These are phyloP conservation scores for Stenodera caucasica DNA, from an alignment of 2,888 invertebrate species.

Conservation along the genomic window DNA sequence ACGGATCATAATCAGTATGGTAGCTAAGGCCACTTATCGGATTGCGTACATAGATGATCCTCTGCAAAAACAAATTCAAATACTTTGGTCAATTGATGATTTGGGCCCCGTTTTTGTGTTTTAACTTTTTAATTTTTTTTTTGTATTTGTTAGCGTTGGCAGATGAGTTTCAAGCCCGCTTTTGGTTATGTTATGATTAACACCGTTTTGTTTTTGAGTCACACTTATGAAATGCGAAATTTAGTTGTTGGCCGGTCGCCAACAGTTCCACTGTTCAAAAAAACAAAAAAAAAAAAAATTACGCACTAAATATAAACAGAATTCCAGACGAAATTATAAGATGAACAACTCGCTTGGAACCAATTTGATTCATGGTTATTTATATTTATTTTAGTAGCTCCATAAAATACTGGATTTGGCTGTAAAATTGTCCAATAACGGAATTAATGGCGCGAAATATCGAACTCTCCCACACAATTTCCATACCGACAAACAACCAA, in stretches of 20 bases:
- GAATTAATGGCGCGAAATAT: too few species aligned
- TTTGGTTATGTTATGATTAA: conserved; percentile 14
- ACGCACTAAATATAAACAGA: conserved; percentile 6
- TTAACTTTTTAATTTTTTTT: background rate
- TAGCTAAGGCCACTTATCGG: conserved; percentile 37
- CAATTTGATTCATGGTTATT: background rate
- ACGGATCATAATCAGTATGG: conserved; percentile 23
- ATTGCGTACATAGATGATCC: conserved; percentile 48
- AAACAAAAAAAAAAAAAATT: background rate
- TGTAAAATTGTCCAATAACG: too few species aligned
- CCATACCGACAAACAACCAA: too few species aligned
- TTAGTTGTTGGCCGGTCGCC: background rate
- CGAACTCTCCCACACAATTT: too few species aligned
- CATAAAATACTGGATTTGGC: too few species aligned
- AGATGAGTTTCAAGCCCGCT: conserved; percentile 12
- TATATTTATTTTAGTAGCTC: too few species aligned
- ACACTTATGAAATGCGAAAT: conserved; percentile 8
- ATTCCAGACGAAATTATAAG: background rate
- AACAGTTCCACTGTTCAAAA: background rate
- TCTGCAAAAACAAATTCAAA: conserved; percentile 44
- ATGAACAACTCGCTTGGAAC: background rate
- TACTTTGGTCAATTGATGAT: too few species aligned
- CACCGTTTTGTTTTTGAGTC: conserved; percentile 1
- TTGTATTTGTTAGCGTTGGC: background rate
- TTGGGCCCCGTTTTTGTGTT: background rate